phyloP scores from a whole-genome alignment of 92 coral and sea anemone species.

The Blastomussa wellsi region DNA sequence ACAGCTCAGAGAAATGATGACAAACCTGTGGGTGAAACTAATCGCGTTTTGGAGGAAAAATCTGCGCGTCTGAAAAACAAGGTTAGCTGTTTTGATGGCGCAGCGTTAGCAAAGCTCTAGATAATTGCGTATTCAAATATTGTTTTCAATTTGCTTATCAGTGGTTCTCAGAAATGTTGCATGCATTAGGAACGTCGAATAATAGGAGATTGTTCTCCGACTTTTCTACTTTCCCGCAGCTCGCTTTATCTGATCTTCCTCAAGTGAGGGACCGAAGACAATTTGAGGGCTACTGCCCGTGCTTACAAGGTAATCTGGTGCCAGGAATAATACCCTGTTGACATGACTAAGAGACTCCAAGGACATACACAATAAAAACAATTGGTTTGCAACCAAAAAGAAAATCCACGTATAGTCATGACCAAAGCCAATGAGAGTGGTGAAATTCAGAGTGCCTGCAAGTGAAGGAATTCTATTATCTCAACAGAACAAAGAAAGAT shows the following conservation, averaged over 20 bases:
- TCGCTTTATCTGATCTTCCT: conserved; percentile 24
- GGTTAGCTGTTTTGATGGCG: conserved; percentile 11
- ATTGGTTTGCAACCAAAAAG: conserved; percentile 4
- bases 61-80: conserved; percentile 33
- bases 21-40: conserved; percentile 45
- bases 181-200: not conserved
- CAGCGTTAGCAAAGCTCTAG: not conserved
- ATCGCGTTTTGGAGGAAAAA: conserved; percentile 33
- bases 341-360: conserved; percentile 3
- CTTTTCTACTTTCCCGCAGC: not conserved
- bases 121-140: conserved; percentile 20
- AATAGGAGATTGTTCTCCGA: not conserved
- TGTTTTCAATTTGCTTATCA: conserved; percentile 13
- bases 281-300: conserved; percentile 52
- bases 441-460: not conserved
- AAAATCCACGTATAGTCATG: not conserved
- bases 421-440: not conserved
- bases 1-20: conserved; percentile 45
- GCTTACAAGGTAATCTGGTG: conserved; percentile 57
- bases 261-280: conserved; percentile 60
- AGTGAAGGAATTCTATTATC: not conserved
- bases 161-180: conserved; percentile 14
- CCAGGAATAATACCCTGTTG: not conserved
- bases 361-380: not conserved
- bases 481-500: not conserved